Base-by-base conservation (phyloP, 2,888 invertebrate genomes). In the Ectemnius continuus region DNA sequence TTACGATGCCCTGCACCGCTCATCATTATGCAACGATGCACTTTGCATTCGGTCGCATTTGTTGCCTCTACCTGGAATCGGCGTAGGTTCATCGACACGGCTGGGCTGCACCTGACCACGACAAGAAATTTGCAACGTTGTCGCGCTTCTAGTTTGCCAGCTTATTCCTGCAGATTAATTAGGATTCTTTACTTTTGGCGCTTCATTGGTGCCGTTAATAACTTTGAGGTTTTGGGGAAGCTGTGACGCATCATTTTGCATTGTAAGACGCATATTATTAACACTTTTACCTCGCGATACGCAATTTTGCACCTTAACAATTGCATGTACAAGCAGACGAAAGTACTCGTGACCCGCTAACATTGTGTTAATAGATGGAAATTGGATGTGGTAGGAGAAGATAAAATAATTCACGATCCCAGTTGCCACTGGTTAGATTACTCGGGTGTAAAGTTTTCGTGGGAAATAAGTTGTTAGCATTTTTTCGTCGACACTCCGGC, bases 31-130 rank as follows among this genome's bases (percentile, higher is more conserved):
- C 84, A 85, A 86, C 81, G 75, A 75, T 77, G 79, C 80, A 79
- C 75, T 87, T 86, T 85, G 82, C 84, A 84, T 87, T 86, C 80
- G 79, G 80, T 81, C 73, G 76, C 67, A 73, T 74, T 63, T 71
- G 75, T 75, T 71, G 70, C 69, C 70, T 71, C 74, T 82, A 84
- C 78, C 73, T 72, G 74, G 83, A 83, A 84, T 79, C 73, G 76
- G 58, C 69, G 74, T 75, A 80, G 78, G 86, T 87, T 88, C 84
- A 86, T 87, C 84, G 88, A 87, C 87, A 85, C 72, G 75, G 75
- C 47, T 67, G 60, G 75, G 71, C 61, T 76, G 66, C 73, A 81
- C 78, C 78, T 81, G 84, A 85, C 74, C 75, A 60, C 64, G 70
- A 76, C 80, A 73, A 83, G 75, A 84, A 85, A 82, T 78, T 80